Conservation (phyloP, 2,888 invertebrate genomes). For the Lasioglossum malachurum region DNA sequence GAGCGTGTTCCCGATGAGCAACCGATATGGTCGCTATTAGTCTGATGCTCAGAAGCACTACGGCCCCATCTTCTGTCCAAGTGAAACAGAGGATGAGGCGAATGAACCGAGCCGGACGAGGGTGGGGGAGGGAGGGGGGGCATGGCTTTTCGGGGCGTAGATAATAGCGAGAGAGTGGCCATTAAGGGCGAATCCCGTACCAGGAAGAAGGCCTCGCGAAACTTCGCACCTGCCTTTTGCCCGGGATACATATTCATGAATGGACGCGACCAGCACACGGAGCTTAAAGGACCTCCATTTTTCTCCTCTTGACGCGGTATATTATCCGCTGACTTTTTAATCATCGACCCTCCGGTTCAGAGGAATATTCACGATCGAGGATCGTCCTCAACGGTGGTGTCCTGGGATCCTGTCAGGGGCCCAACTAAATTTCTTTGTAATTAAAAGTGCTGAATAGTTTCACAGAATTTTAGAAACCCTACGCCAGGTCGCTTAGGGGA, state of each 20-base stretch:
- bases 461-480: not conserved
- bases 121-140: constrained; percentile 15
- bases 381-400: not conserved
- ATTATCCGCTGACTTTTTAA: not conserved
- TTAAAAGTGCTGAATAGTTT: not conserved
- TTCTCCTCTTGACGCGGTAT: constrained; percentile 2
- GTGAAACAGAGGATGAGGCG: constrained; percentile 62
- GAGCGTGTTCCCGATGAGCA: constrained; percentile 71
- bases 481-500: no score
- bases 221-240: constrained; percentile 73
- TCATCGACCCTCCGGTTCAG: not conserved
- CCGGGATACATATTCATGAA: constrained; percentile 64
- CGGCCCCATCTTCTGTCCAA: constrained; percentile 67
- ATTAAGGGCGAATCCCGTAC: constrained; percentile 72
- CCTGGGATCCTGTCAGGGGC: no score
- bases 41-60: constrained; percentile 75
- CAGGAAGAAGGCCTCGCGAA: constrained; percentile 67
- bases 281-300: constrained; percentile 35
- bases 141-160: constrained; percentile 73
- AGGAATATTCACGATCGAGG: not conserved
- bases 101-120: constrained; percentile 21
- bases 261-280: constrained; percentile 23
- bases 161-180: constrained; percentile 76
- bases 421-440: not conserved
- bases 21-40: constrained; percentile 77